Evolutionary conservation across 2,797 vertebrate species (phyloP).

Genomic region (Leucoraja ocellata): DNA sequence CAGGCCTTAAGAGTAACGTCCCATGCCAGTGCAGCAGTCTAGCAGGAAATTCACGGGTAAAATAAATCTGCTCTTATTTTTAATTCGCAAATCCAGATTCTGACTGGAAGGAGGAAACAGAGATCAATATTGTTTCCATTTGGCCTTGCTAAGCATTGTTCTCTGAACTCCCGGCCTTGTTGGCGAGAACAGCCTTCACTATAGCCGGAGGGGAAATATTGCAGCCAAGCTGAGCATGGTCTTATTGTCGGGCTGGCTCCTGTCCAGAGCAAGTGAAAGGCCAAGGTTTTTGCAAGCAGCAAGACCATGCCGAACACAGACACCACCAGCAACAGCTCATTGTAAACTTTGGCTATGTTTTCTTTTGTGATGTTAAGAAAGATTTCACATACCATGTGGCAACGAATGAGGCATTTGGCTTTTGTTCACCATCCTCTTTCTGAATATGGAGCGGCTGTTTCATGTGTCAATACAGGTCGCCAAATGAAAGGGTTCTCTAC

Average conservation of each 20-base stretch:
- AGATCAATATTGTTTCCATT: neutral
- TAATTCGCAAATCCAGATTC: neutral
- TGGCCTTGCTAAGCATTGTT: neutral
- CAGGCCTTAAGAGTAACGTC: neutral
- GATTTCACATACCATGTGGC: neutral
- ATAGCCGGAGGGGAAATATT: neutral
- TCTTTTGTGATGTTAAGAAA: neutral
- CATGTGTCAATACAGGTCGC: neutral
- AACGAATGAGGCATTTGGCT: neutral
- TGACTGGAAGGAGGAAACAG: neutral
- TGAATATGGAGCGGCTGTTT: neutral
- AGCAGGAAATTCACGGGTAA: neutral
- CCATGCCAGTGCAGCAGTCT: neutral
- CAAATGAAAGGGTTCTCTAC: slow-evolving; percentile 17
- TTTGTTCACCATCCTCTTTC: neutral
- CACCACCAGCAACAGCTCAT: neutral
- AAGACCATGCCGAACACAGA: neutral
- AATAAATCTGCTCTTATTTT: neutral
- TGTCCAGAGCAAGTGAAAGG: neutral
- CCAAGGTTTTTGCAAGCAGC: neutral
- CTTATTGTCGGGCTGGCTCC: neutral
- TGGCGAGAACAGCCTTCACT: neutral
- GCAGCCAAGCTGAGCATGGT: neutral
- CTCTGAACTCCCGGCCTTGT: neutral
- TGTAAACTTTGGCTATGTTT: neutral